phyloP scores from a whole-genome alignment of 2,113 vertebrate species.

The Pelusios castaneus region DNA sequence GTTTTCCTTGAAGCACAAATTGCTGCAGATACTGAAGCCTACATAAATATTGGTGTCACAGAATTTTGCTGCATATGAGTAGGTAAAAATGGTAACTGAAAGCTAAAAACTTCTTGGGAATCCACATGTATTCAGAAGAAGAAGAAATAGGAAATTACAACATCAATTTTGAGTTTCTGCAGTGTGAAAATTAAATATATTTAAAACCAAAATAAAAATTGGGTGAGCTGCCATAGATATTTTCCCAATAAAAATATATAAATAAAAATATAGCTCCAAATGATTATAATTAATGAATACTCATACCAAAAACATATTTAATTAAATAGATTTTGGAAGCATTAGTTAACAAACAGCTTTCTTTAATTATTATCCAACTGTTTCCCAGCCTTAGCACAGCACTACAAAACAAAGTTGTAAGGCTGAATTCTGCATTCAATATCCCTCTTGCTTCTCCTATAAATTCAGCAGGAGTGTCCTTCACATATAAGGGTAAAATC shows the following conservation, averaged over 20 bases:
- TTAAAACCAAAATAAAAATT: neutral
- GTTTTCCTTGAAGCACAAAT: neutral
- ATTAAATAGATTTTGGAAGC: neutral
- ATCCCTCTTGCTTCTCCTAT: neutral
- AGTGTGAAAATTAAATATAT: neutral
- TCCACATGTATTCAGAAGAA: neutral
- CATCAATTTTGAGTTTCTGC: neutral
- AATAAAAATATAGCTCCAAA: neutral
- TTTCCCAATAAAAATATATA: neutral
- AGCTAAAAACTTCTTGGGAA: neutral
- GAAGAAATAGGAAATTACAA: neutral
- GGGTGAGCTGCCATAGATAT: conserved; percentile 42
- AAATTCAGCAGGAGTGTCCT: neutral
- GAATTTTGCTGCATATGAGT: neutral
- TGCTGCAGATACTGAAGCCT: neutral
- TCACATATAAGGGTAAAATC: neutral
- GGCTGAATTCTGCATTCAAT: neutral
- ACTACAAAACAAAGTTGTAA: fast-evolving
- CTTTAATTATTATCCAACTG: neutral
- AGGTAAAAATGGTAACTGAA: neutral
- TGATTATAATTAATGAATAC: neutral
- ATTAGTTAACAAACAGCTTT: fast-evolving
- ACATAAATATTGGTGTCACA: neutral
- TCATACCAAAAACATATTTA: neutral
- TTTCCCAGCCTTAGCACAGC: neutral